Base-by-base conservation (phyloP, 92 coral and sea anemone species). In the Bergia puertoricense region DNA sequence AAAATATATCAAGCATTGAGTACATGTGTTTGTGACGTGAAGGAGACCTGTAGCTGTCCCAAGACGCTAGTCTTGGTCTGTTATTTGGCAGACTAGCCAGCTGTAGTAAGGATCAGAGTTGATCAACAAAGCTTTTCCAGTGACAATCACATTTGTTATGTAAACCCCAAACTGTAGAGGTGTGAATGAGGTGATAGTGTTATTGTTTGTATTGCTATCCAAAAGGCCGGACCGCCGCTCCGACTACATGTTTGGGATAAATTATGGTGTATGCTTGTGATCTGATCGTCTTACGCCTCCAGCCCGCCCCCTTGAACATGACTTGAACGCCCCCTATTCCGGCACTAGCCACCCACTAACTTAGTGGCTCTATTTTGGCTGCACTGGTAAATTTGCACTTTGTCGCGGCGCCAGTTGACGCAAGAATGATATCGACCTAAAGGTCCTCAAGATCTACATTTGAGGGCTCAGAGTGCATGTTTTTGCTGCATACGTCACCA, bases 221-320 rank as follows among this genome's bases (percentile, higher is more conserved):
- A 76, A 85, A 75, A 80, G 91, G 75, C 38, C 37, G 78, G 38
- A 43, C 77, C 77, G 73, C 74, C 86, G 88, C 65, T 73, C 37
- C 23, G 65, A 41, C 48, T 46, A 15, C n/a, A 46, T 90, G 65
- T 72, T 85, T 77, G 87, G 86, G 81, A 80, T 85, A 77, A 88
- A 74, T 76, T 80, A 39, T 74, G 40, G 50, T 66, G 88, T 89
- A 85, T 85, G 89, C 90, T 92, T 91, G 93, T 88, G 89, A 90
- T 88, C 90, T 93, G 96, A 97, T 92, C 90, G 88, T 56, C 76
- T 89, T 89, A 90, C 98, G 89, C 86, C 98, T 95, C 94, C 86
- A 79, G 88, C 81, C 95, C 99, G 99, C 98, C 99, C 99, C 94
- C 89, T 91, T 86, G 88, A 93, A 86, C 94, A 91, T 71, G 93